Conservation (phyloP, 1,140 invertebrate species). For the Oryzaephilus surinamensis region DNA sequence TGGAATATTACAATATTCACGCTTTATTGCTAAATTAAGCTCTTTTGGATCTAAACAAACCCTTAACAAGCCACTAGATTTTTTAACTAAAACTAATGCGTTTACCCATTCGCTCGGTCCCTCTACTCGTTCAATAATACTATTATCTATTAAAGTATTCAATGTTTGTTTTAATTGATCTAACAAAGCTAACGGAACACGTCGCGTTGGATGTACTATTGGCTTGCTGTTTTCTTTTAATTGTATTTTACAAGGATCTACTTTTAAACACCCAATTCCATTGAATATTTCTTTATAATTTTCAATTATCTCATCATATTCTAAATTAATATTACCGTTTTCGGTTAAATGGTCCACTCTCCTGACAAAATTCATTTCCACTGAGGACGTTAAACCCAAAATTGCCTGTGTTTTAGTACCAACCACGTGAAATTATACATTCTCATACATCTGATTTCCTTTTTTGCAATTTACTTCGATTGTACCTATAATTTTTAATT, state of each 20-base stretch:
- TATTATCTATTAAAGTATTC: slow-evolving; percentile 16
- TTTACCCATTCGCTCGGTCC: slow-evolving; percentile 34
- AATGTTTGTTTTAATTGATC: slow-evolving; percentile 24
- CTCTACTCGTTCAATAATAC: slow-evolving; percentile 26
- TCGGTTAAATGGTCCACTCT: too few species aligned
- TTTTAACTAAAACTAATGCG: slow-evolving; percentile 6
- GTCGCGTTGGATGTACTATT: slow-evolving; percentile 13
- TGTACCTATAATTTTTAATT: too few species aligned
- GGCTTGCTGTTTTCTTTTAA: slow-evolving; percentile 5
- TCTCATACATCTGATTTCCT: too few species aligned
- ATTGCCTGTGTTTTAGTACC: too few species aligned
- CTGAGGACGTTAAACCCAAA: too few species aligned
- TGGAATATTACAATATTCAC: slow-evolving; percentile 1
- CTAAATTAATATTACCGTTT: too few species aligned
- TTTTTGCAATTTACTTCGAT: too few species aligned
- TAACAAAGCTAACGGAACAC: slow-evolving; percentile 21
- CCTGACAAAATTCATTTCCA: too few species aligned
- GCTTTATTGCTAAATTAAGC: slow-evolving; percentile 8
- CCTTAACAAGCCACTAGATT: slow-evolving; percentile 7
- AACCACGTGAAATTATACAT: too few species aligned
- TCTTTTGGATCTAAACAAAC: slow-evolving; percentile 9
- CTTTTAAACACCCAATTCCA: not conserved
- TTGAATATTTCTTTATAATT: slow-evolving; percentile 4
- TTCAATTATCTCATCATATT: too few species aligned
- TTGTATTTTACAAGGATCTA: not conserved